Base-by-base conservation (phyloP, 2,888 invertebrate species). In the Corythucha ciliata region DNA sequence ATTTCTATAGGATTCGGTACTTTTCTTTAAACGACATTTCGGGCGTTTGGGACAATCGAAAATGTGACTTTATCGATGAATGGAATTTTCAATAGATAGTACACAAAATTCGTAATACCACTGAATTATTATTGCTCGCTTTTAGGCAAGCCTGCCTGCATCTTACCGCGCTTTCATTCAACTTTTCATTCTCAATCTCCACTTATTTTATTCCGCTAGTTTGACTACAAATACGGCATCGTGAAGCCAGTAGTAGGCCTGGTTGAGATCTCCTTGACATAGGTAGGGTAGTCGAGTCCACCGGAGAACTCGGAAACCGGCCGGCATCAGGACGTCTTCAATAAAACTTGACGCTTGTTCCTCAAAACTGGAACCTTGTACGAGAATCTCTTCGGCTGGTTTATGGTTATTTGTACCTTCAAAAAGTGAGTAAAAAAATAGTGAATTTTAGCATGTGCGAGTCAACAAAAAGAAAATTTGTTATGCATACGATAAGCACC, bases 221-320 rank as follows among this genome's bases (percentile, higher is more conserved):
- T 75, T 79, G 62, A 87, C 74, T 34, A 92, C 78, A 66, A 92
- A 90, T n/a, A 94, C 74, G 21, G 83, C 83, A 70, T 94, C 94
- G 62, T 87, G 82, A 42, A 94, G 75, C 80, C 89, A 89, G 70
- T 93, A 94, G 71, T 84, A 89, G 0, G 88, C 83, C 68, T 88
- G 89, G 40, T 83, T 77, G 59, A 94, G 74, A 69, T 97, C 96
- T 1, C 97, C 97, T 70, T 98, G 96, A 70, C 96, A 97, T 32
- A 98, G 74, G 68, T 97, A 97, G 0, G 97, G 97, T 34, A 93
- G 79, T 62, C 89, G 79, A 10, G 89, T 81, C 89, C 94, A 97
- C 4, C 79, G 74, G 40, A 82, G 75, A 33, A 96, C 75, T 51
- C 78, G 74, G 67, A 89, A 88, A 3, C 84, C 84, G 44, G 76